Percentiles rank a stretch among this genome's conserved stretches.
These are phyloP conservation scores for Cheilosia urbana DNA, from an alignment of 2,888 invertebrate genomes.

Conservation along the genomic window DNA sequence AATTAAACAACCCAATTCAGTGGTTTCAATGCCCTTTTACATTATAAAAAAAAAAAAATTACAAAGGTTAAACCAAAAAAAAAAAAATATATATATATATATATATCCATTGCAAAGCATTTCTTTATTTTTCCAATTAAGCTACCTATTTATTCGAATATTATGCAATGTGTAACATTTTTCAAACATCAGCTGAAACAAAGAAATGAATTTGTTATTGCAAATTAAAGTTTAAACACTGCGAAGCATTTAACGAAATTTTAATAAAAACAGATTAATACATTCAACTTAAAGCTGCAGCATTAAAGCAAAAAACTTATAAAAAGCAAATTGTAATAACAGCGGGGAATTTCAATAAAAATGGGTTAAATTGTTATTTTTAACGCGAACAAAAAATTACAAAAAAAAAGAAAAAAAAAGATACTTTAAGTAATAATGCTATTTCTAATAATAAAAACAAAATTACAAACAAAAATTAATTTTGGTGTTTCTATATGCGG, in stretches of 20 bases:
- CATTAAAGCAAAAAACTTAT: slow-evolving; percentile 41
- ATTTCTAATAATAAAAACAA: slow-evolving; percentile 66
- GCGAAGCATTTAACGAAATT: slow-evolving; percentile 65
- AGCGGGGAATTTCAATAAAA: slow-evolving; percentile 43
- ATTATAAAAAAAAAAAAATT: background rate
- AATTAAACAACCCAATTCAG: slow-evolving; percentile 69
- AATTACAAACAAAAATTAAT: background rate
- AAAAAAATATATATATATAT: too few species aligned
- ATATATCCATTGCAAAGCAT: slow-evolving; percentile 16
- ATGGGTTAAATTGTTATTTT: slow-evolving; percentile 56
- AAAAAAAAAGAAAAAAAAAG: slow-evolving; percentile 30
- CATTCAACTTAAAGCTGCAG: slow-evolving; percentile 42
- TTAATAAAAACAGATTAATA: slow-evolving; percentile 38
- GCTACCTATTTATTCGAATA: slow-evolving; percentile 16
- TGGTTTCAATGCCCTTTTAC: slow-evolving; percentile 72
- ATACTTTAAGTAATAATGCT: slow-evolving; percentile 65
- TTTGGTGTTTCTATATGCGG: background rate
- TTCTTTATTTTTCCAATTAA: background rate
- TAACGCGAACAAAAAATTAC: slow-evolving; percentile 8
- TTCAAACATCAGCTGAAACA: slow-evolving; percentile 3
- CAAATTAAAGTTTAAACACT: slow-evolving; percentile 51
- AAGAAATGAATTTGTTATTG: slow-evolving; percentile 15
- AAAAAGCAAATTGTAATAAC: slow-evolving; percentile 17
- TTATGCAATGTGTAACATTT: slow-evolving; percentile 24
- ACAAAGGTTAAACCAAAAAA: background rate